phyloP scores from a whole-genome alignment of 2,797 vertebrate genomes.

The Muscicapa comitata region DNA sequence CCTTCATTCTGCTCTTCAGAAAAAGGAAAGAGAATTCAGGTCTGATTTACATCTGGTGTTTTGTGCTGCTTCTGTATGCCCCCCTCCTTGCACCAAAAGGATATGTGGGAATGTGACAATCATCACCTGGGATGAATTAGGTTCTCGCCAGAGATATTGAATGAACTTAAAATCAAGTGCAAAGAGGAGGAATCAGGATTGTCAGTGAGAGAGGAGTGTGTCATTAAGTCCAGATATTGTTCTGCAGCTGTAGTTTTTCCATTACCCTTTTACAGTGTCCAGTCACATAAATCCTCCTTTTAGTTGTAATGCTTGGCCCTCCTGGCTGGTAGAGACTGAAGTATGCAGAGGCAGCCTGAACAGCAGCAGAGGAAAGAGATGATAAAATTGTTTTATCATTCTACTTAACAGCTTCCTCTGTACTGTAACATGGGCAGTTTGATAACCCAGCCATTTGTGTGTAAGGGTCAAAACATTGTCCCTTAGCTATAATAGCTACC shows the following conservation, averaged over 20 bases:
- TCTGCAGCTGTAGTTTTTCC: background rate
- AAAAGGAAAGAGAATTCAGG: background rate
- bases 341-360: background rate
- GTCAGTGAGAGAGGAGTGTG: background rate
- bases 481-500: background rate
- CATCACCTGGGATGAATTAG: background rate
- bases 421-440: background rate
- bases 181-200: background rate
- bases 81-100: background rate
- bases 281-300: background rate
- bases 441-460: background rate
- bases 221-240: background rate
- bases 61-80: background rate
- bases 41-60: background rate
- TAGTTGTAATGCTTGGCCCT: rapidly evolving
- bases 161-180: background rate
- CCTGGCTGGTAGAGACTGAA: background rate
- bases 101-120: background rate
- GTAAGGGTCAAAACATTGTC: background rate
- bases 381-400: background rate
- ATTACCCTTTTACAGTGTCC: background rate
- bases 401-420: background rate
- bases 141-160: background rate
- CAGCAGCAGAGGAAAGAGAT: background rate
- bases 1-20: background rate